These are phyloP conservation scores for Sparus aurata DNA, from an alignment of 2,797 vertebrate genomes.

Conservation along the genomic window DNA sequence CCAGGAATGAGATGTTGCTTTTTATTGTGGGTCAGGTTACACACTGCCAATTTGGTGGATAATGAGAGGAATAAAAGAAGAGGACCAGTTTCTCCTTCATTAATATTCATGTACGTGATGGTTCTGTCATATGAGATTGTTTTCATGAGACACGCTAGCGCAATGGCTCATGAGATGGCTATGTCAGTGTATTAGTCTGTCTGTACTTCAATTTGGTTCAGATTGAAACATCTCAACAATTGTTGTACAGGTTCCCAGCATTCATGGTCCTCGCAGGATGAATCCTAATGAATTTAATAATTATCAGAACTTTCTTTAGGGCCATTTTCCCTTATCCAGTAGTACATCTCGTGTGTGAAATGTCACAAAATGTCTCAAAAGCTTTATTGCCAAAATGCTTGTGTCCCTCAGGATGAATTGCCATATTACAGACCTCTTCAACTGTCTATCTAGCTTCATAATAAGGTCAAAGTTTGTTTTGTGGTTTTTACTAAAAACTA, in stretches of 20 bases:
- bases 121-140: not conserved
- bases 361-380: not conserved
- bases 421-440: too few relatives aligned
- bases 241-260: not conserved
- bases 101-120: not conserved
- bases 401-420: too few relatives aligned
- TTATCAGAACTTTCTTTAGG: not conserved
- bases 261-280: not conserved
- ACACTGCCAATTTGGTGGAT: not conserved
- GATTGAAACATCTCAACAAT: not conserved
- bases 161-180: not conserved
- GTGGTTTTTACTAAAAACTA: too few relatives aligned
- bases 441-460: too few relatives aligned
- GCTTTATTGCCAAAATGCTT: too few relatives aligned
- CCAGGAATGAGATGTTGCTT: not conserved
- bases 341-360: too few relatives aligned
- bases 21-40: not conserved
- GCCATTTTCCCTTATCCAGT: not conserved
- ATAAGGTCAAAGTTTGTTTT: too few relatives aligned
- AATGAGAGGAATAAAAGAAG: not conserved
- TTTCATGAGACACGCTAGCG: not conserved
- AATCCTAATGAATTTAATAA: not conserved
- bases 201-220: not conserved
- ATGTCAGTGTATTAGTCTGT: not conserved
- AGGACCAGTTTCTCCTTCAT: not conserved